Base-by-base conservation (phyloP, 1,140 invertebrate genomes). In the Lordiphosa mommai region DNA sequence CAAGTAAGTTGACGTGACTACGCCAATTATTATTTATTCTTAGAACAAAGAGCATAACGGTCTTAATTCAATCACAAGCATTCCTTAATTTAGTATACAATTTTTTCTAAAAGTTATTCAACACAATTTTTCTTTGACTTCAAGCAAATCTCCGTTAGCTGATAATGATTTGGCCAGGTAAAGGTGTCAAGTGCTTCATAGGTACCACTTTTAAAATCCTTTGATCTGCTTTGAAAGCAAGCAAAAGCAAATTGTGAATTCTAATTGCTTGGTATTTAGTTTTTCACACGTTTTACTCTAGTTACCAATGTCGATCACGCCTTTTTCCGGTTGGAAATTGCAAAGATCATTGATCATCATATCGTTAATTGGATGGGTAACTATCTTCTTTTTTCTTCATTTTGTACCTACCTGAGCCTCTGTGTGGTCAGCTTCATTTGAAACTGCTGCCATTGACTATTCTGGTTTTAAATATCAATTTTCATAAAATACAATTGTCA, bases 401-500 rank as follows among this genome's bases (percentile, higher is more conserved):
- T 46, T 50, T 27, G 16, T 30, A 2, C 2, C 36, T 82, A 80
- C 76, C 74, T 72, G 77, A 14, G 16, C 8, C 40, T 12, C 66
- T 80, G 76, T 80, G 76, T 82, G 71, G 77, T 82, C 76, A 55
- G 52, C 20, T 43, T 59, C 49, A 20, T 4, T 27, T 43, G 47
- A 63, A 58, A 46, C 13, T 33, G 6, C 47, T 51, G 60, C 55
- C 69, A 56, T 47, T 59, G 36, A 37, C 29, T 47, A 29, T 57
- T 68, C 70, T 44, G 65, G 61, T 55, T 65, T 17, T 40, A 72
- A 84, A 84, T 84, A 84, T 84, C 64, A 84, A 61, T 65, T 84
- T 84, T 60, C 77, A 57, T 57, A 65, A 61, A 84, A 69, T 69
- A 40, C 43, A 84, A 84, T 84, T 84, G 79, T 84, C 77, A 84